These are phyloP conservation scores for Pantelozetes paolii DNA, from an alignment of 2,888 invertebrate genomes.

Conservation along the genomic window DNA sequence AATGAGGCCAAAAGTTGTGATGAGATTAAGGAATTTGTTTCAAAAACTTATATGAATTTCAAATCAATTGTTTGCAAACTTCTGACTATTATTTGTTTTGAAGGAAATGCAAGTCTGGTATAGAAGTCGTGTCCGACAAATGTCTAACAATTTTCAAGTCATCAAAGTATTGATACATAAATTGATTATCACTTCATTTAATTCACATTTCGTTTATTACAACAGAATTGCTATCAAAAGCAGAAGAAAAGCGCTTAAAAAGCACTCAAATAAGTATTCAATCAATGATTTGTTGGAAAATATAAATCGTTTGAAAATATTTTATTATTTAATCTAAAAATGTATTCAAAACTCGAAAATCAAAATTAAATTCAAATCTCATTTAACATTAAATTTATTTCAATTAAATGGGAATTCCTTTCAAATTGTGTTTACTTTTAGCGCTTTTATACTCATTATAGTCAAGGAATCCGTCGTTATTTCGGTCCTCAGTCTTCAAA, in stretches of 20 bases:
- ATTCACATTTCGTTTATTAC: not conserved
- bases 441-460: conserved; percentile 37
- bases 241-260: conserved; percentile 11
- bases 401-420: not conserved
- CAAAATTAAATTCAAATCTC: not conserved
- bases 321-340: too few relatives aligned
- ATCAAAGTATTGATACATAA: conserved; percentile 10
- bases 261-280: too few relatives aligned
- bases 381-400: not conserved
- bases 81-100: not conserved
- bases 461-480: conserved; percentile 38
- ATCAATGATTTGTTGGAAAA: too few relatives aligned
- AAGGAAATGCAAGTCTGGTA: conserved; percentile 30
- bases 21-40: too few relatives aligned
- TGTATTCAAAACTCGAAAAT: not conserved
- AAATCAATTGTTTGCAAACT: too few relatives aligned
- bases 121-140: not conserved
- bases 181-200: not conserved
- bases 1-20: too few relatives aligned
- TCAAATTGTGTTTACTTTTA: conserved; percentile 11
- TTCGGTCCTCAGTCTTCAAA: conserved; percentile 21
- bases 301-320: too few relatives aligned
- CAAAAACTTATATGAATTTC: too few relatives aligned
- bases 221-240: conserved; percentile 21
- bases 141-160: conserved; percentile 4